Conservation (phyloP, 2,113 vertebrate species). For the Mus spicilegus region DNA sequence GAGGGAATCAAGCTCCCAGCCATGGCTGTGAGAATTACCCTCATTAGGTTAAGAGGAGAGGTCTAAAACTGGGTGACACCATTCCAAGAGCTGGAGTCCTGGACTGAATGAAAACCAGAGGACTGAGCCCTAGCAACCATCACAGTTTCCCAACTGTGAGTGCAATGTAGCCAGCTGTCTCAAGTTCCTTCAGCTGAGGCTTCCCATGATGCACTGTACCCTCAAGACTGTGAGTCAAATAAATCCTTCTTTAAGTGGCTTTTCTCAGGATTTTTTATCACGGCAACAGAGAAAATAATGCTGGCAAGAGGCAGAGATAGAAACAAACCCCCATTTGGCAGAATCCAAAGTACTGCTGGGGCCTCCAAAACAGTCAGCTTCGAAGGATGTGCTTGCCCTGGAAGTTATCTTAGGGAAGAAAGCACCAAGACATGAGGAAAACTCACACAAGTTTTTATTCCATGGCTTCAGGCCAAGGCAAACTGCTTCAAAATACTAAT, state of each 20-base stretch:
- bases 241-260: too few species aligned
- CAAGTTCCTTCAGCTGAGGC: background rate
- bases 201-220: background rate
- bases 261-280: too few species aligned
- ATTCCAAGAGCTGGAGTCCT: background rate
- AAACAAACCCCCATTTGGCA: background rate
- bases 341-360: background rate
- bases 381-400: background rate
- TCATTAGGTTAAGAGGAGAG: too few species aligned
- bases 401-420: background rate
- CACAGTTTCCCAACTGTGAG: background rate
- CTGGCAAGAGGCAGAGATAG: background rate
- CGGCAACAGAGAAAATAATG: background rate
- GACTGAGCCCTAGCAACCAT: background rate
- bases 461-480: background rate
- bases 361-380: background rate
- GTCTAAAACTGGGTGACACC: background rate
- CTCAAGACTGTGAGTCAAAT: too few species aligned
- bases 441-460: conserved; percentile 5
- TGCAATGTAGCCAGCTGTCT: background rate
- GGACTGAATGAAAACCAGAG: background rate
- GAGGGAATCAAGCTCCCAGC: background rate
- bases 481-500: conserved; percentile 10
- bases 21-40: background rate
- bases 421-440: background rate